phyloP scores from a whole-genome alignment of 2,113 vertebrate species.

The Dendrocopos noguchii region DNA sequence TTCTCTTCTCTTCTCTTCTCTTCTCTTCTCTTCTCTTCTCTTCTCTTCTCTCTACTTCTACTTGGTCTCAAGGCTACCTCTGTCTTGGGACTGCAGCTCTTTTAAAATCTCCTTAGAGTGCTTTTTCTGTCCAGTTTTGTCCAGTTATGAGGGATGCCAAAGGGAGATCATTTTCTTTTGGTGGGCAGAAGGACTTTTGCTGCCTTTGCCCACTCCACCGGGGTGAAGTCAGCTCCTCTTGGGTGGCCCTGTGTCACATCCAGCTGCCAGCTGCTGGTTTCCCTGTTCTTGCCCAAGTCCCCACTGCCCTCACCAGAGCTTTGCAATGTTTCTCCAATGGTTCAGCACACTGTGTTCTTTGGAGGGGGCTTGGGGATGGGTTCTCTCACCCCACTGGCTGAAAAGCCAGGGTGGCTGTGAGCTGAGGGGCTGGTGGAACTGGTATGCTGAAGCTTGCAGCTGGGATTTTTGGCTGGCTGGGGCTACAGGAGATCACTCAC shows the following conservation, averaged over 20 bases:
- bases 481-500: not conserved
- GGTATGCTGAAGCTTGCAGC: not conserved
- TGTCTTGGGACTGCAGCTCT: not conserved
- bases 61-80: not conserved
- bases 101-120: not conserved
- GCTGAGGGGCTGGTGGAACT: rapidly evolving
- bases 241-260: not conserved
- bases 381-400: rapidly evolving
- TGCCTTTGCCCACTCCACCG: rapidly evolving
- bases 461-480: not conserved
- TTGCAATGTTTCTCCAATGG: rapidly evolving
- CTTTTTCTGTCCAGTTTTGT: not conserved
- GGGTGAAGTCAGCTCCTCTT: not conserved
- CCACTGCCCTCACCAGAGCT: rapidly evolving
- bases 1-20: too few relatives aligned
- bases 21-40: too few relatives aligned
- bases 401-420: rapidly evolving
- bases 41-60: not conserved
- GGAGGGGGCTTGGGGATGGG: not conserved
- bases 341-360: not conserved
- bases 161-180: rapidly evolving
- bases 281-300: not conserved
- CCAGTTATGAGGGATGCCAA: too few relatives aligned
- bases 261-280: not conserved
- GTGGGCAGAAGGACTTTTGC: not conserved